These are phyloP conservation scores for Geopemphigus sp. DNA, from an alignment of 1,140 invertebrate species.

Conservation along the genomic window DNA sequence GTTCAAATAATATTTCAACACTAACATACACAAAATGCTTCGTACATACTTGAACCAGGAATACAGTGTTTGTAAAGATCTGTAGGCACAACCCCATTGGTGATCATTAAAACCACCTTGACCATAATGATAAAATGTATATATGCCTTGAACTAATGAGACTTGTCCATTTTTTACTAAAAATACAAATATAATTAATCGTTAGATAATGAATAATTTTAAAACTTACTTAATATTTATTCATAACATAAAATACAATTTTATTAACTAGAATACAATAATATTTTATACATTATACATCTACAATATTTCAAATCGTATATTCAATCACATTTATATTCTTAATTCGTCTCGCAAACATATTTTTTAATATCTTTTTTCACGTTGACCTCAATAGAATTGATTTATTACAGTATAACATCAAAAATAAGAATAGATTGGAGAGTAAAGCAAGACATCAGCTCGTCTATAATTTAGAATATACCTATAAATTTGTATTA, in stretches of 20 bases:
- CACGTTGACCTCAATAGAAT: not conserved
- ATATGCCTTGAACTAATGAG: conserved; percentile 77
- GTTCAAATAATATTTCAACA: not conserved
- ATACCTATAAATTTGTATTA: too few relatives aligned
- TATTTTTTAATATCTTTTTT: not conserved
- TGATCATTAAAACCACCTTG: conserved; percentile 93
- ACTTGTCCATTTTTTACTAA: conserved; percentile 56
- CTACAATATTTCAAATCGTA: not conserved
- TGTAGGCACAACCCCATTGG: conserved; percentile 99
- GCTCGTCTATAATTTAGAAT: too few relatives aligned
- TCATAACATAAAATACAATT: not conserved
- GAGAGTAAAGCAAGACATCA: too few relatives aligned
- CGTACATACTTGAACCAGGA: conserved; percentile 83
- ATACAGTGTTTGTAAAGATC: conserved; percentile 93
- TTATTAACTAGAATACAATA: not conserved
- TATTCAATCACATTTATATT: not conserved
- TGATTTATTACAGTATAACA: not conserved
- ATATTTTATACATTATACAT: too few relatives aligned
- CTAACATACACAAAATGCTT: too few relatives aligned
- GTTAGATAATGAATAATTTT: not conserved
- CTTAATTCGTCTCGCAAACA: not conserved
- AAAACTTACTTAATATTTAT: not conserved
- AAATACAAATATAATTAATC: not conserved
- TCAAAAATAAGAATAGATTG: too few relatives aligned
- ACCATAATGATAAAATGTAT: conserved; percentile 95